Conservation (phyloP, 2,888 invertebrate genomes). For the Timema podura region DNA sequence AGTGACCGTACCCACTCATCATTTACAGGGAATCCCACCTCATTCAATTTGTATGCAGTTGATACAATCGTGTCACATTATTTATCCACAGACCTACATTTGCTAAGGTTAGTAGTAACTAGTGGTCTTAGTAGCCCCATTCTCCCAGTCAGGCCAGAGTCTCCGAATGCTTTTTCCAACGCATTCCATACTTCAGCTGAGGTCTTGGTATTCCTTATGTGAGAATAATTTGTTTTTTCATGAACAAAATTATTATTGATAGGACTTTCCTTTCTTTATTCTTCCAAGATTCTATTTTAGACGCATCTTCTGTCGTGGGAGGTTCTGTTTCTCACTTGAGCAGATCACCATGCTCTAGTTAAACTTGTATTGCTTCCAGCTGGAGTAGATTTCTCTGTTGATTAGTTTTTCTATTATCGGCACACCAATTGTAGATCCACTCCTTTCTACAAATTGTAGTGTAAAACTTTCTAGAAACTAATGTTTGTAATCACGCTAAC, state of each 20-base stretch:
- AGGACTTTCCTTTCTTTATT: background rate
- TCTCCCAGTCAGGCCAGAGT: background rate
- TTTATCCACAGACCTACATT: background rate
- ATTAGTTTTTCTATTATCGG: too few relatives aligned
- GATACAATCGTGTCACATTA: slow-evolving; percentile 10
- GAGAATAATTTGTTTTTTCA: background rate
- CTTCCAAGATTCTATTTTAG: background rate
- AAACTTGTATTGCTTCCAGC: too few relatives aligned
- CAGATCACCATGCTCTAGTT: too few relatives aligned
- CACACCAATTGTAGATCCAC: too few relatives aligned
- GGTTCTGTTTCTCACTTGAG: too few relatives aligned
- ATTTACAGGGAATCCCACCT: background rate
- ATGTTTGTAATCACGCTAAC: too few relatives aligned
- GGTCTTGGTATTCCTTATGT: background rate
- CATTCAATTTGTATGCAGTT: slow-evolving; percentile 8
- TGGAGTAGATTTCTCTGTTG: too few relatives aligned
- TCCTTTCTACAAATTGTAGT: too few relatives aligned
- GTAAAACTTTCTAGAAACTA: too few relatives aligned
- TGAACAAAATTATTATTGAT: background rate
- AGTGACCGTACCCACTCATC: slow-evolving; percentile 3
- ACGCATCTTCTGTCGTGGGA: too few relatives aligned
- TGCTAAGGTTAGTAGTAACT: background rate
- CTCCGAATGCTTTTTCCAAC: slow-evolving; percentile 1
- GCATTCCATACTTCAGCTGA: background rate
- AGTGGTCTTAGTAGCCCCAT: background rate